Evolutionary conservation across 2,797 vertebrate genomes (phyloP), one percentile per base, ranked within the genome.

Genomic region (Diplodus sargus): DNA sequence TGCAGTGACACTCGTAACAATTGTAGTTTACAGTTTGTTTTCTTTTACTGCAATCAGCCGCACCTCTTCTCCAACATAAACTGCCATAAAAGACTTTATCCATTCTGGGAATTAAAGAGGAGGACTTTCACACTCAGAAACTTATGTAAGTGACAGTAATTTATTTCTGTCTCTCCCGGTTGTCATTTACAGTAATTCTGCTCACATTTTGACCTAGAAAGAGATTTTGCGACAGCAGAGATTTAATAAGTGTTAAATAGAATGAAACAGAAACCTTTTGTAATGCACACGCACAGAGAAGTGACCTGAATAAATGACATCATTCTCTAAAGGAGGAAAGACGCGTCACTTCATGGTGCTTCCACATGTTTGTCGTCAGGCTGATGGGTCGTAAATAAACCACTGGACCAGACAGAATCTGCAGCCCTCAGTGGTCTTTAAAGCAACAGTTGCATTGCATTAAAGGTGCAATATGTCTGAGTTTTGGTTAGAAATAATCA

Each of bases 31-130:
- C 3, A 34, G 34, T 45, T 28, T 28, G 9, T 22, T 28, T 13
- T 14, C 3, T 34, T 54, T 62, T 25, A 11, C 30, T 53, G n/a
- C 47, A 34, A 61, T 54, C 18, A 14, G 5, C 43, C 28, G 2
- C 58, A 30, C n/a, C 25, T 58, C 28, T 12, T 8, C 23, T 23
- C 17, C 2, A 53, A 53, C 15, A 56, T 67, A 80, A 70, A 75
- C 62, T 15, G 1, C 5, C 18, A 79, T 71, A 73, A 76, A 64
- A 53, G 1, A 6, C 4, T 11, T 1, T 14, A n/a, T 13, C n/a
- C 51, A 53, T 5, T 53, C 51, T 22, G 22, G 3, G 13, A 2
- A 13, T 30, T 17, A 1, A 3, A 23, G 4, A 42, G 42, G 22
- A 2, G 13, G 23, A 52, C 34, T 60, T 23, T 15, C 11, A 25